phyloP scores from a whole-genome alignment of 2,888 invertebrate species.

The Ochropacha duplaris region DNA sequence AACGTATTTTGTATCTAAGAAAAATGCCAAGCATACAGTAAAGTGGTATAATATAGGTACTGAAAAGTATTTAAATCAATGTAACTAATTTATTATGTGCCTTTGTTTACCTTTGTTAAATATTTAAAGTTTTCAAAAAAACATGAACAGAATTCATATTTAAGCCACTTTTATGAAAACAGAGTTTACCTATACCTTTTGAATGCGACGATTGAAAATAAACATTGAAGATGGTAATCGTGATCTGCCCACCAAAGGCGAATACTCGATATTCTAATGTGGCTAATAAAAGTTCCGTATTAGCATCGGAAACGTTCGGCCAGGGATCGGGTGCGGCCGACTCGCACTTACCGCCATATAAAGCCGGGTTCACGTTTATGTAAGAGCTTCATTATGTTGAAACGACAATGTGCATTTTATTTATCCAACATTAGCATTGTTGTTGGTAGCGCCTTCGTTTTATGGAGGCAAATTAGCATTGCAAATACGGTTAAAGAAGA shows the following conservation, averaged over 20 bases:
- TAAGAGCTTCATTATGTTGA: conserved; percentile 1
- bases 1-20: no score
- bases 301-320: conserved; percentile 49
- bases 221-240: conserved; percentile 57
- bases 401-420: conserved; percentile 1
- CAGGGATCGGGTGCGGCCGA: conserved; percentile 19
- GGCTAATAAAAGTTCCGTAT: conserved; percentile 61
- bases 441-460: conserved; percentile 1
- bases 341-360: background rate
- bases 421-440: background rate
- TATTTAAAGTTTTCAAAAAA: background rate
- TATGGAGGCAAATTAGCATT: background rate
- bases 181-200: background rate
- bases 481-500: background rate
- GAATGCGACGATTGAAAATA: conserved; percentile 18
- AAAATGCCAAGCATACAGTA: no score
- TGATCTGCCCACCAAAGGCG: conserved; percentile 44
- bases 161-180: background rate
- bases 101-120: background rate
- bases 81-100: no score
- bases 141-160: background rate
- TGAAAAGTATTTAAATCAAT: no score
- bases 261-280: conserved; percentile 69
- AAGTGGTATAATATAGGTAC: no score
- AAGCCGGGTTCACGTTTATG: conserved; percentile 1